Conservation (phyloP, 2,113 vertebrate genomes). For the Chaetodon auriga region DNA sequence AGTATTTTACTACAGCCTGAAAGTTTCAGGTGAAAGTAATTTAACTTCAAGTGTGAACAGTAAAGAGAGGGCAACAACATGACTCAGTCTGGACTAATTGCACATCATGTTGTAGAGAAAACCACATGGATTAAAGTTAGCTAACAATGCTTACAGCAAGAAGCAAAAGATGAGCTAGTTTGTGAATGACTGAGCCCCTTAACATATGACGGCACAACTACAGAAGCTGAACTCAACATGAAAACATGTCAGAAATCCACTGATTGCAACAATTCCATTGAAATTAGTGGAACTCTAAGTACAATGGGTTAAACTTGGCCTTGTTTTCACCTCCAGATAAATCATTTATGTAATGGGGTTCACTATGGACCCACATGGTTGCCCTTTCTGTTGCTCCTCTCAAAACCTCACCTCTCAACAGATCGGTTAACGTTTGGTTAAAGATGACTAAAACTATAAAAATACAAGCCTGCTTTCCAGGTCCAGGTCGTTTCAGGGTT, state of each 20-base stretch:
- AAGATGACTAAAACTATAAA: not conserved
- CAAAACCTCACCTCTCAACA: not conserved
- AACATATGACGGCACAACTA: not conserved
- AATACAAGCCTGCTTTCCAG: not conserved
- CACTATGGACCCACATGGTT: not conserved
- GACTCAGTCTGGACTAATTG: not conserved
- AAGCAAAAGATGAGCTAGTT: not conserved
- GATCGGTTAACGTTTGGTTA: not conserved
- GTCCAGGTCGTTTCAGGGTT: not conserved
- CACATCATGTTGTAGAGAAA: not conserved
- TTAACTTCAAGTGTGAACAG: not conserved
- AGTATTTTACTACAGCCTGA: not conserved
- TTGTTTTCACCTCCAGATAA: not conserved
- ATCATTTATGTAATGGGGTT: not conserved
- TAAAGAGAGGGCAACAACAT: not conserved
- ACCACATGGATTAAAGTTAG: not conserved
- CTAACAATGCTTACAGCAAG: not conserved
- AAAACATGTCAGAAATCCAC: not conserved
- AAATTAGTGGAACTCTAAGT: not conserved
- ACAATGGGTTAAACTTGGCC: not conserved
- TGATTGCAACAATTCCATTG: not conserved
- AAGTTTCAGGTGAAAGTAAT: constrained; percentile 10
- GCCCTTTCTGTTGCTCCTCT: too few species aligned
- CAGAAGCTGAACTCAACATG: not conserved
- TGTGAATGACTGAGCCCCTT: not conserved